Base-by-base conservation (phyloP, 2,797 vertebrate species). In the Melopsittacus undulatus region DNA sequence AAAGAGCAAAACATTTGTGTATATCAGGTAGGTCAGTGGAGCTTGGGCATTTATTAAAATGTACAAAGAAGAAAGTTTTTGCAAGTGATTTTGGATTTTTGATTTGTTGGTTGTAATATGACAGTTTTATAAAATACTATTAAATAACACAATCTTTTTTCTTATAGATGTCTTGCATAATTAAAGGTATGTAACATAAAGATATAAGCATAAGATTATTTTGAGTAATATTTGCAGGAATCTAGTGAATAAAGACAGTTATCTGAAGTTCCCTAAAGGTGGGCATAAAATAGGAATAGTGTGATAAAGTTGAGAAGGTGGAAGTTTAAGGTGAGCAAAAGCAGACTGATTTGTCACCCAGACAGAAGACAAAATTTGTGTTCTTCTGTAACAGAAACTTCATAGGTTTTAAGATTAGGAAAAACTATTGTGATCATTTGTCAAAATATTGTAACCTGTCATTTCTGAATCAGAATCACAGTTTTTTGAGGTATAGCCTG, bases 41-140 rank as follows among this genome's bases (percentile, higher is more conserved):
- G 6, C 8, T 54, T 1, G 0, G 29, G 3, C 5, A 27, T 5
- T 20, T 54, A 19, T 1, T 9, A 72, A 54, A 51, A 38, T n/a
- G 38, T 46, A 49, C 15, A 45, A 64, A 64, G 22, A 64, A 87
- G 16, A 46, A 87, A 66, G 19, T 2, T 48, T 91, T 81, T n/a
- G 30, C 56, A 74, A 91, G 32, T 59, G 18, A n/a, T 52, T 85
- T 77, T 83, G 5, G 8, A 27, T 40, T 87, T 94, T 48, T 36
- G 6, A 5, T 63, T 16, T 30, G 6, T 34, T 77, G 22, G 4
- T 52, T 40, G 64, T 23, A 38, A 81, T 0, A 1, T 43, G 48
- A 26, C 11, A 80, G 36, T 56, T 27, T 84, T 56, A 49, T 3
- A 36, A 80, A 80, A 52, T 48, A 13, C 5, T 13, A 15, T 52